phyloP scores from a whole-genome alignment of 2,113 vertebrate species.

The Electrona antarctica region DNA sequence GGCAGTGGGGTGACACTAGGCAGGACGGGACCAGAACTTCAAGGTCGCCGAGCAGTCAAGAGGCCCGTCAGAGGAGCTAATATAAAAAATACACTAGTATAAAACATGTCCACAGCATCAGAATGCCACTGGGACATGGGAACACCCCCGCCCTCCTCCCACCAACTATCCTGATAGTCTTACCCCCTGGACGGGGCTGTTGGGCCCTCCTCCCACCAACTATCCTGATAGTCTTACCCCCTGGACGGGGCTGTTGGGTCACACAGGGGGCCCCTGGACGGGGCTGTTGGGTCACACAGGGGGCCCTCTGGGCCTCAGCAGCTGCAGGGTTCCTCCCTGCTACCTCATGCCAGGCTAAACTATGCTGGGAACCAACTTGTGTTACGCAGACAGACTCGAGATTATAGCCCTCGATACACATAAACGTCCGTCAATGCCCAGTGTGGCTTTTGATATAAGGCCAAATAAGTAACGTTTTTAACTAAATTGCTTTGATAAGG shows the following conservation, averaged over 20 bases:
- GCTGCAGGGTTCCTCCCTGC: conserved; percentile 37
- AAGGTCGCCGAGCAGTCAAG: conserved; percentile 65
- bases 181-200: conserved; percentile 8
- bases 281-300: conserved; percentile 48
- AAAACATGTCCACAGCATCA: conserved; percentile 46
- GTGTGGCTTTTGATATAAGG: conserved; percentile 51
- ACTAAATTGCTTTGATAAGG: conserved; percentile 69
- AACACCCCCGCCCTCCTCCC: conserved; percentile 35
- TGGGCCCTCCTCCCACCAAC: too few species aligned
- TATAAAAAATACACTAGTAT: conserved; percentile 54
- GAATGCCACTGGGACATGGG: conserved; percentile 56
- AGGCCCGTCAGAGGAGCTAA: conserved; percentile 48
- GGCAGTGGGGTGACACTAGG: conserved; percentile 62
- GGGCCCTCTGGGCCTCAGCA: conserved; percentile 29
- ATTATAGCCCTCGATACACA: conserved; percentile 36
- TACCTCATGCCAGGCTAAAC: conserved; percentile 55
- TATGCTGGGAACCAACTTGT: conserved; percentile 65
- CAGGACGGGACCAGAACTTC: conserved; percentile 58
- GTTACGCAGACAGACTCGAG: conserved; percentile 49
- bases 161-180: conserved; percentile 42
- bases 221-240: neutral
- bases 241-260: too few species aligned
- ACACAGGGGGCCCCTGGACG: conserved; percentile 45
- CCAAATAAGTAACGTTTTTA: conserved; percentile 60
- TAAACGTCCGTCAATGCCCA: neutral